Evolutionary conservation across 2,113 vertebrate genomes (phyloP), one percentile per base, ranked within the genome.

Genomic region (Mustelus asterias): DNA sequence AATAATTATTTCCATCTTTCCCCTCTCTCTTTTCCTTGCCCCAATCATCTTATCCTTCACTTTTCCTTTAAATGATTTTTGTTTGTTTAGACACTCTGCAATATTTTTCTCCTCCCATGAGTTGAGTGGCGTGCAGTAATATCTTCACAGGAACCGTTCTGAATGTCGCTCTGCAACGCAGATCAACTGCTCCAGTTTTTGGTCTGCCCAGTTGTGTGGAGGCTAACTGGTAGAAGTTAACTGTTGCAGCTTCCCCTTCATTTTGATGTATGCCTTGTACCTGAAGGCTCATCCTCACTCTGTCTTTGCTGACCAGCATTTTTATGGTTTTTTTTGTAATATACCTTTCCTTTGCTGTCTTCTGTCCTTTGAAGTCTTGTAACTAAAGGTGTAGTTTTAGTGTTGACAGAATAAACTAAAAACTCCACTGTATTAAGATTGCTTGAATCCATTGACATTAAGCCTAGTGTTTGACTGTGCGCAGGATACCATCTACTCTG

Each of bases 11-110:
- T 65, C 20, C 5, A 37, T n/a, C 54, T 63, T 16, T 60, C 29
- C n/a, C 33, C 37, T 83, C 29, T 70, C 22, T 44, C 37, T 94
- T 54, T 83, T 41, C 88, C 16, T 95, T 37, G 29, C 96, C 78
- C 96, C 60, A 63, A 63, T 98, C 97, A 97, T 98, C 7, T 97
- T 97, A 37, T 48, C 97, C 11, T 97, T 97, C 33, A 97, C 96
- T 96, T 98, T 97, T 96, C 96, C 96, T 18, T 95, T 63, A 11
- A 63, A 63, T 63, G 9, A 1, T 63, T 63, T 60, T 63, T 13
- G 11, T 63, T 11, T 63, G 60, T 63, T 63, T 63, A 63, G 60
- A 63, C 11, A 11, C 10, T 9, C 11, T 63, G 13, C 60, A 63
- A 63, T 96, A 96, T 96, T 95, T 96, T 96, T 69, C 80, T 97